A percentile compares a stretch with the other conserved stretches of the same genome.
Conservation (phyloP, 1,140 invertebrate genomes). For the Papilio machaon region DNA sequence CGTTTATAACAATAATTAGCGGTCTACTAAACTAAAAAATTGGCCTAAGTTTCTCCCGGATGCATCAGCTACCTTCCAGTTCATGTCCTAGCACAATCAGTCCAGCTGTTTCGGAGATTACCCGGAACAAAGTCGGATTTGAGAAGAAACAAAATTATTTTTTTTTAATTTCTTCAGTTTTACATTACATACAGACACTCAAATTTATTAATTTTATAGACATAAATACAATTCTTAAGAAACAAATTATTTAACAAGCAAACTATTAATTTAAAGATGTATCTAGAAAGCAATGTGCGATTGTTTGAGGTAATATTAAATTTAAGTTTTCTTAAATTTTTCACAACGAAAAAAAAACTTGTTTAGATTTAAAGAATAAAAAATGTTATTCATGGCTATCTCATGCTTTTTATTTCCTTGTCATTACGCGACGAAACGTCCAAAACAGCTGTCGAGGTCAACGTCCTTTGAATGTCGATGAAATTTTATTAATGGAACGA, state of each 20-base stretch:
- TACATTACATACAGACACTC: too few relatives aligned
- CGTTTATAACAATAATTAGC: too few relatives aligned
- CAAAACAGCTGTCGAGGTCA: slow-evolving; percentile 16
- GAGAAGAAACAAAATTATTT: too few relatives aligned
- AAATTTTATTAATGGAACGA: slow-evolving; percentile 50
- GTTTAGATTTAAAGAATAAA: slow-evolving; percentile 8
- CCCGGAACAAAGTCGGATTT: too few relatives aligned
- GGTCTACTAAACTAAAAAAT: too few relatives aligned
- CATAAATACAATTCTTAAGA: not conserved
- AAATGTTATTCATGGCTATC: slow-evolving; percentile 10
- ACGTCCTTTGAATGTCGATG: slow-evolving; percentile 29
- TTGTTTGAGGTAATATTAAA: not conserved
- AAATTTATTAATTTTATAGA: too few relatives aligned
- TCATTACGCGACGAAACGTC: slow-evolving; percentile 1
- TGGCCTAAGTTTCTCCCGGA: too few relatives aligned
- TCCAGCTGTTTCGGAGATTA: too few relatives aligned
- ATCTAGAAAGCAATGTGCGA: not conserved
- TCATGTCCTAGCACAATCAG: too few relatives aligned
- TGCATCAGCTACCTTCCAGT: too few relatives aligned
- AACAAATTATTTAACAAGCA: not conserved
- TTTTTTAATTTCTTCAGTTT: too few relatives aligned
- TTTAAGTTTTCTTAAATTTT: not conserved
- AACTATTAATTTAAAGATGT: not conserved
- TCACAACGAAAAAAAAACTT: not conserved
- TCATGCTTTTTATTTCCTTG: slow-evolving; percentile 15